Base-by-base conservation (phyloP, 2,113 vertebrate genomes). In the Agelaius phoeniceus region DNA sequence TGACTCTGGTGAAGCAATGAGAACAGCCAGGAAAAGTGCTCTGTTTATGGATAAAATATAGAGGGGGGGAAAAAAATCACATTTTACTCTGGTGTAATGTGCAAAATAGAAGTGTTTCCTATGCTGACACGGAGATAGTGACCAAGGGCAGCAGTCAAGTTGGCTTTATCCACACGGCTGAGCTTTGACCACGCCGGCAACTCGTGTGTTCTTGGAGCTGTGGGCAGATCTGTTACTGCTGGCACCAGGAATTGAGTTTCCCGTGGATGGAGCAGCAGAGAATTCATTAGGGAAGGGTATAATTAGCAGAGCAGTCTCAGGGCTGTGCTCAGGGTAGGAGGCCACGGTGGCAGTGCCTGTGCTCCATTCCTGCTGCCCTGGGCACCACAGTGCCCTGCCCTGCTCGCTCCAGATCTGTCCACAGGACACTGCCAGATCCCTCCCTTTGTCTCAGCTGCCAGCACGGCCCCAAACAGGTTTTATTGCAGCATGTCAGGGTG, bases 41-140 rank as follows among this genome's bases (percentile, higher is more conserved):
- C 68, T 13, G 8, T 41, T 76, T 37, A 21, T 5, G 13, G n/a
- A 31, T 73, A 24, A 63, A 84, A 75, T 41, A 15, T 1, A 19
- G 51, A 17, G 17, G 11, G 14, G 22, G 12, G 14, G 6, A 0
- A 0, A 18, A 0, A 0, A 22, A 30, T 21, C 11, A 2, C 22
- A 4, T 54, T 91, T 89, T 82, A 33, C 2, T 21, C 13, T 33
- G 62, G 57, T 24, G 52, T 10, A 23, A 15, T 3, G 33, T 61
- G 58, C 11, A 51, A 69, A 87, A 19, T 4, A n/a, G 28, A 62
- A 67, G 39, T 16, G 55, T 88, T 86, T 62, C 15, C 37, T 35
- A 1, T 18, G 58, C 61, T 88, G 78, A 59, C 3, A 1, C 5
- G 71, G 78, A 30, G 49, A 21, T 2, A 17, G 91, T 57, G 84